Percentiles rank a stretch among this genome's conserved stretches.
Evolutionary conservation across 2,797 vertebrate species (phyloP).

Genomic region (Dromococcyx pavoninus): DNA sequence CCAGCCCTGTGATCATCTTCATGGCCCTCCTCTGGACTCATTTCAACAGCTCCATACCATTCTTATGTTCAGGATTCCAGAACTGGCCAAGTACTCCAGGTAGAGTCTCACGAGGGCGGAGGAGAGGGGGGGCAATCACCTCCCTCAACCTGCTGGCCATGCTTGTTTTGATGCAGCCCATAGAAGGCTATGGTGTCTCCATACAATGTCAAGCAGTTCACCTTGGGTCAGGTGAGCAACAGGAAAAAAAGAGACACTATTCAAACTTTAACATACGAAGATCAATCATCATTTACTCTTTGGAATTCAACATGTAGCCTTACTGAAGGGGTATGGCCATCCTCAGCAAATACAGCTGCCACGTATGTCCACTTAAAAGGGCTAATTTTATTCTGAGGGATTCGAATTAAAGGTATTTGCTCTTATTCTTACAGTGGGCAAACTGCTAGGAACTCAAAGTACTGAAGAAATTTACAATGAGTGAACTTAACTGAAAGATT

Average conservation of each 20-base stretch:
- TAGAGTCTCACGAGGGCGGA: no score
- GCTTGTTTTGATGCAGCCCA: no score
- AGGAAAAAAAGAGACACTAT: background rate
- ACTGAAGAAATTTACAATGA: background rate
- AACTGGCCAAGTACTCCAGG: no score
- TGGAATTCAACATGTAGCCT: background rate
- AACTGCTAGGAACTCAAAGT: background rate
- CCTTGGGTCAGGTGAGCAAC: background rate
- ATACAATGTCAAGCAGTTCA: background rate
- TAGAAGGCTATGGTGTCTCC: background rate
- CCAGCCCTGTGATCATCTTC: no score
- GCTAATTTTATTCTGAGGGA: background rate
- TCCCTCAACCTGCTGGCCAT: no score
- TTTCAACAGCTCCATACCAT: no score
- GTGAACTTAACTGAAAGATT: background rate
- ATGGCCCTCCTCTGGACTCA: no score
- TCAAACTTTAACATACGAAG: background rate
- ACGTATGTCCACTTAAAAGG: background rate
- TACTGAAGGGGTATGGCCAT: fast-evolving
- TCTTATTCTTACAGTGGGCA: background rate
- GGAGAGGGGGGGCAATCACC: no score
- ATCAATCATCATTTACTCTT: background rate
- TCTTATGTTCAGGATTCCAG: no score
- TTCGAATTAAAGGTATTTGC: background rate
- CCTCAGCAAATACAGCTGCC: background rate